Evolutionary conservation across 1,140 invertebrate genomes (phyloP).

Genomic region (Leptoteleia sp.): DNA sequence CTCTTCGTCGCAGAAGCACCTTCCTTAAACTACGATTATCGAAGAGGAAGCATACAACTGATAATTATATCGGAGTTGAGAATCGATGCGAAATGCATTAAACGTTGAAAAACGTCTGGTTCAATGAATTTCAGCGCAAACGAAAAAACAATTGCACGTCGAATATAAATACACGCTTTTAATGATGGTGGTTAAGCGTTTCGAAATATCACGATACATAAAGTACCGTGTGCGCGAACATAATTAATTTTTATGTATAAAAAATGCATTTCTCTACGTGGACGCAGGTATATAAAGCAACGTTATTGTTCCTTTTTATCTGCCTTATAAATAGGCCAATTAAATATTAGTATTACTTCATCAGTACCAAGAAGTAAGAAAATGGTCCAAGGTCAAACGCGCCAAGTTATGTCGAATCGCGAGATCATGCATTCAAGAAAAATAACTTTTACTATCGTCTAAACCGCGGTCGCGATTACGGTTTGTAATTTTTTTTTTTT

Average conservation of each 20-base stretch:
- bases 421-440: constrained; percentile 22
- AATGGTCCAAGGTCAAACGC: constrained; percentile 19
- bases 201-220: background rate
- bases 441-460: constrained; percentile 5
- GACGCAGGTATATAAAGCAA: constrained; percentile 4
- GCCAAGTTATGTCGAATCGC: constrained; percentile 35
- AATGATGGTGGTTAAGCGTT: constrained; percentile 13
- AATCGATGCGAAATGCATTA: background rate
- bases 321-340: constrained; percentile 8
- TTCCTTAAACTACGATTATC: constrained; percentile 42
- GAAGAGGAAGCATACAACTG: constrained; percentile 19
- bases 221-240: background rate
- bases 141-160: constrained; percentile 4
- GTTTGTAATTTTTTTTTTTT: too few relatives aligned
- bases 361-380: constrained; percentile 12
- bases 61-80: background rate
- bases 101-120: background rate
- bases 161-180: constrained; percentile 13
- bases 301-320: background rate
- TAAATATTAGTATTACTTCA: background rate
- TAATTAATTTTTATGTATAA: constrained; percentile 1
- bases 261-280: constrained; percentile 11
- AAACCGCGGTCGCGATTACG: background rate
- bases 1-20: constrained; percentile 77
- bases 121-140: background rate